phyloP scores from a whole-genome alignment of 2,888 invertebrate genomes.

The Tribolium freemani region DNA sequence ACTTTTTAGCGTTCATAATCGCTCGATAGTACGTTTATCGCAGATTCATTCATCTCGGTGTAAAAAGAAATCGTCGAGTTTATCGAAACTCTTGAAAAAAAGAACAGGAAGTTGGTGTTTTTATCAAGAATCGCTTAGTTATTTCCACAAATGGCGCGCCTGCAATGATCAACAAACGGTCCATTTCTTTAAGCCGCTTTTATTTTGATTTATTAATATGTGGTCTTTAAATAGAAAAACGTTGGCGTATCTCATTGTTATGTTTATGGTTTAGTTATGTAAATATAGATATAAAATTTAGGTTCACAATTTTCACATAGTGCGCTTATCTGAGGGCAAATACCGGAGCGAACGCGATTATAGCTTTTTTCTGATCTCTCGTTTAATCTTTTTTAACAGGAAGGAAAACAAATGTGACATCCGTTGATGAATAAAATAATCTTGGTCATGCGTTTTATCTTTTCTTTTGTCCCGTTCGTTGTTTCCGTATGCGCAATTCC shows the following conservation, averaged over 20 bases:
- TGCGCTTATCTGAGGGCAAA: slow-evolving; percentile 11
- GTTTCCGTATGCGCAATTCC: slow-evolving; percentile 28
- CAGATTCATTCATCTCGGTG: slow-evolving; percentile 24
- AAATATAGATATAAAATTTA: slow-evolving; percentile 35
- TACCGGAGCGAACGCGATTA: slow-evolving; percentile 15
- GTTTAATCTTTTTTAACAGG: slow-evolving; percentile 6
- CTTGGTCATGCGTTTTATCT: slow-evolving; percentile 23
- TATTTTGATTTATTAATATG: slow-evolving; percentile 12
- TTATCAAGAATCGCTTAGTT: not conserved
- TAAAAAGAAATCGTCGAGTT: not conserved
- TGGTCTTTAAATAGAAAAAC: slow-evolving; percentile 2
- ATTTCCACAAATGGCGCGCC: not conserved
- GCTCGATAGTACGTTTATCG: slow-evolving; percentile 12
- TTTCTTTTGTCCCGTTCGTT: slow-evolving; percentile 21
- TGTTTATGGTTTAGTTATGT: slow-evolving; percentile 32
- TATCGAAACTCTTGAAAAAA: slow-evolving; percentile 3
- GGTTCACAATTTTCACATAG: slow-evolving; percentile 26
- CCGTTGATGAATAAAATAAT: slow-evolving; percentile 18
- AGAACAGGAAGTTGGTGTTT: not conserved
- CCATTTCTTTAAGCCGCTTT: not conserved
- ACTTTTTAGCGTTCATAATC: not conserved
- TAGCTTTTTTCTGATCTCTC: slow-evolving; percentile 9
- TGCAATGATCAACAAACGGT: not conserved
- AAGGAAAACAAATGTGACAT: slow-evolving; percentile 10
- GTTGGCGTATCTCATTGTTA: slow-evolving; percentile 29